Base-by-base conservation (phyloP, 2,797 vertebrate genomes). In the Leptatherina wallacei region DNA sequence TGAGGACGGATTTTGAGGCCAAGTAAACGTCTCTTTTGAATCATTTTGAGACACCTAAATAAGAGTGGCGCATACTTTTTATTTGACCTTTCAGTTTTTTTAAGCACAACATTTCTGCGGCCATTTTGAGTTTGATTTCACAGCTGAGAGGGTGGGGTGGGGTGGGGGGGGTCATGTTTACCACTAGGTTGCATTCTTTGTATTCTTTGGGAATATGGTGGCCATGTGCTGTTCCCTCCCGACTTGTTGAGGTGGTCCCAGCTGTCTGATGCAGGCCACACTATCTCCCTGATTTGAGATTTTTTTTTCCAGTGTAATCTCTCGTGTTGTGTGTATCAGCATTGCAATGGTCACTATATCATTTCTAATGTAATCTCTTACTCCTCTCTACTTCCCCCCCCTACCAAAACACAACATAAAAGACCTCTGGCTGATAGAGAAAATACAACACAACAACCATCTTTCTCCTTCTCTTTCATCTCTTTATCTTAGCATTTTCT, bases 341-440 rank as follows among this genome's bases (percentile, higher is more conserved):
- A n/a, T 65, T 49, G 71, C 71, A 60, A 57, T 65, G 83, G 84
- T 80, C 82, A 83, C 81, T 89, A 89, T 85, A 89, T 91, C 89
- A 88, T 77, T 52, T 76, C 85, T 79, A 85, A 82, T 87, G 82
- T 80, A 81, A 86, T 90, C 85, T 83, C 59, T 42, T 11, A 55
- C 74, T 77, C 60, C 42, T 22, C 66, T 83, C 65, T 72, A 64
- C 73, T 68, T 86, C 78, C 79, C 82, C 79, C 82, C 68, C 74
- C 66, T 27, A 27, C 24, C 24, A 27, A 27, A 85, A 58, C 65
- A 60, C 75, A 52, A 81, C 75, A 85, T 77, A 80, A 89, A 84
- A 74, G 77, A 40, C 66, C 16, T 1, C 59, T 65, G 75, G 63
- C 75, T n/a, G 65, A 79, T 80, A 69, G 75, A 89, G 74, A 70